phyloP scores from a whole-genome alignment of 2,113 vertebrate species.

The Lepus europaeus region DNA sequence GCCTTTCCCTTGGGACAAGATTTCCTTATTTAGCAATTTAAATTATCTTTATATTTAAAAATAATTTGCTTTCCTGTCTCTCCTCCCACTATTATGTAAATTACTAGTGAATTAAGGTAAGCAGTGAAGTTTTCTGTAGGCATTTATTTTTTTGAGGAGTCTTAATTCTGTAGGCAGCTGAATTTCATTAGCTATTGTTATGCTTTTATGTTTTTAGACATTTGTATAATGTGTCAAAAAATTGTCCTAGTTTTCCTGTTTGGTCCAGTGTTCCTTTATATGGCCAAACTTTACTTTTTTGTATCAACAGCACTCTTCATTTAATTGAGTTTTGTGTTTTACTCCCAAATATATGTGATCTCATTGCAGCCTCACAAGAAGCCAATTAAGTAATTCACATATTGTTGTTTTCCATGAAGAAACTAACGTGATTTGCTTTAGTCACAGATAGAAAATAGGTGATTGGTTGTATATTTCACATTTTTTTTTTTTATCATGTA shows the following conservation, averaged over 20 bases:
- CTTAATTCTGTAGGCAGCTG: not conserved
- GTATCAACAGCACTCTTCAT: not conserved
- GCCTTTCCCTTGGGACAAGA: not conserved
- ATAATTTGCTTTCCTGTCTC: not conserved
- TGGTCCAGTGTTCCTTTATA: not conserved
- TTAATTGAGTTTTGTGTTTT: conserved; percentile 51
- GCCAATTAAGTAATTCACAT: conserved; percentile 21
- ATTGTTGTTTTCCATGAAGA: not conserved
- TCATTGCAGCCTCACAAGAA: not conserved
- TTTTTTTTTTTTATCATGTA: conserved; percentile 22
- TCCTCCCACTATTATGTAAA: not conserved
- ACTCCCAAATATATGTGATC: not conserved
- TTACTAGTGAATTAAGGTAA: not conserved
- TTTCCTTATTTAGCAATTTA: not conserved
- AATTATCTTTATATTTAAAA: not conserved
- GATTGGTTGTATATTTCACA: not conserved
- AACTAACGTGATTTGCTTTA: not conserved
- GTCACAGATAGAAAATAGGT: conserved; percentile 1
- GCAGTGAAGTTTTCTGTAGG: not conserved
- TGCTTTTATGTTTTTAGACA: not conserved
- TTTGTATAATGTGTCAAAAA: not conserved
- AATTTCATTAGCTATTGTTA: not conserved
- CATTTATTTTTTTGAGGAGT: conserved; percentile 5
- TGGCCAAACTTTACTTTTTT: not conserved
- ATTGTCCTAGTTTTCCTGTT: conserved; percentile 32